Base-by-base conservation (phyloP, 2,797 vertebrate species). In the Cheirogaleus major region DNA sequence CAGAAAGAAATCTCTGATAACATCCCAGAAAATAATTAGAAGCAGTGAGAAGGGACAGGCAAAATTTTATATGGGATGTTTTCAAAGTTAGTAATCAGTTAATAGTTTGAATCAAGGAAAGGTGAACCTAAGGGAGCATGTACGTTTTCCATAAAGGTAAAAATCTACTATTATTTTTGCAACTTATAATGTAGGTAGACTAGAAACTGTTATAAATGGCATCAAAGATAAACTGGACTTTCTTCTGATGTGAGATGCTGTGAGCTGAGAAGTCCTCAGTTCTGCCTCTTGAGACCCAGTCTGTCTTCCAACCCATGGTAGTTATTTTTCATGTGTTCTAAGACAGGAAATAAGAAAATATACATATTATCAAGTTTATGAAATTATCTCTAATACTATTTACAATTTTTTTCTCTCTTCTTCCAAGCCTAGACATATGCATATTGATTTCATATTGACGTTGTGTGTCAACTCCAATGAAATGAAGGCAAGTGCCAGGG, bases 21-120 rank as follows among this genome's bases (percentile, higher is more conserved):
- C 9, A 61, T 13, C 59, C 55, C 76, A 38, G 79, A 97, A 97
- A 88, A 79, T 48, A 88, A 75, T 94, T 79, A 84, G 76, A 93
- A 93, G 52, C 41, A 67, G 9, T 78, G 14, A 38, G 45, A 95
- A 59, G 69, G 45, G 25, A 78, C 6, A 89, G 52, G 27, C 5
- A 72, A 27, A 81, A 65, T 89, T 87, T 81, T 63, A 79, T 27
- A 45, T 3, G 18, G 18, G 13, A 96, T 48, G n/a, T 84, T 69
- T 91, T 89, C 78, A 32, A 94, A 94, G 70, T 81, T 76, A 70
- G 35, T 17, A 81, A 76, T 79, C 89, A 88, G 76, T 85, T 92
- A 81, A 80, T 70, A 59, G 79, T 76, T 87, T 78, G 35, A 96
- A 79, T 23, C 38, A 88, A 86, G 72, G 25, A 57, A 92, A 73